Evolutionary conservation across 1,140 invertebrate genomes (phyloP).

Genomic region (Camponotus vicinus): DNA sequence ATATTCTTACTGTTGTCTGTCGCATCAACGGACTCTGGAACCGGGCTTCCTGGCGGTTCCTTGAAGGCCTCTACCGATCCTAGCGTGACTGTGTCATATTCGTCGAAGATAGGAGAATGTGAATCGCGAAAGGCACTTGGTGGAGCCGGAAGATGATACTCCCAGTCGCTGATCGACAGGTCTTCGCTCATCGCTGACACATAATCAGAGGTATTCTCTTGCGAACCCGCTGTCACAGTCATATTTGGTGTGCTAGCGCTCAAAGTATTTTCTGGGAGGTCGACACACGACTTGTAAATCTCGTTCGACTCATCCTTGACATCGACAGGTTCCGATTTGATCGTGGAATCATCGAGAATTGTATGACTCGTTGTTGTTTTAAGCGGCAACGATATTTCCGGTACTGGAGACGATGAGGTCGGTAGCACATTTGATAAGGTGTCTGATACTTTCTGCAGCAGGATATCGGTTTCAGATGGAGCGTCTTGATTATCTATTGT

Average conservation of each 20-base stretch:
- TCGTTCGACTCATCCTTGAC: neutral
- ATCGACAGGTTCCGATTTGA: conserved; percentile 41
- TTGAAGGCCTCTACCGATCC: conserved; percentile 65
- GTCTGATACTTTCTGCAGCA: conserved; percentile 84
- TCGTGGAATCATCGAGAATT: conserved; percentile 38
- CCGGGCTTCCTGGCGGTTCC: conserved; percentile 5
- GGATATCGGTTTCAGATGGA: conserved; percentile 79
- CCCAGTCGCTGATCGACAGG: conserved; percentile 86
- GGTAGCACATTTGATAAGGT: conserved; percentile 78
- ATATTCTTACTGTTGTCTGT: neutral
- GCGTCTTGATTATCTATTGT: conserved; percentile 44
- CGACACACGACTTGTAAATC: neutral
- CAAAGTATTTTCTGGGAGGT: neutral
- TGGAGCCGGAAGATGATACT: conserved; percentile 89
- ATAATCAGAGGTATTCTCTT: conserved; percentile 83
- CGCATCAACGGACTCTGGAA: neutral
- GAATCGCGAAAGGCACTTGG: conserved; percentile 88
- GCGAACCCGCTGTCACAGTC: conserved; percentile 65
- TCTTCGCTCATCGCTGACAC: conserved; percentile 81
- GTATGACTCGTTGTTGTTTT: conserved; percentile 4
- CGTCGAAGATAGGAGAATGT: conserved; percentile 79
- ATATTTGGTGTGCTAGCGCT: conserved; percentile 62
- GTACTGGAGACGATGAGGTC: neutral
- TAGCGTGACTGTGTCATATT: conserved; percentile 78
- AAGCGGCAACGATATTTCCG: neutral